Base-by-base conservation (phyloP, 2,888 invertebrate species). In the Cephus pulcher region DNA sequence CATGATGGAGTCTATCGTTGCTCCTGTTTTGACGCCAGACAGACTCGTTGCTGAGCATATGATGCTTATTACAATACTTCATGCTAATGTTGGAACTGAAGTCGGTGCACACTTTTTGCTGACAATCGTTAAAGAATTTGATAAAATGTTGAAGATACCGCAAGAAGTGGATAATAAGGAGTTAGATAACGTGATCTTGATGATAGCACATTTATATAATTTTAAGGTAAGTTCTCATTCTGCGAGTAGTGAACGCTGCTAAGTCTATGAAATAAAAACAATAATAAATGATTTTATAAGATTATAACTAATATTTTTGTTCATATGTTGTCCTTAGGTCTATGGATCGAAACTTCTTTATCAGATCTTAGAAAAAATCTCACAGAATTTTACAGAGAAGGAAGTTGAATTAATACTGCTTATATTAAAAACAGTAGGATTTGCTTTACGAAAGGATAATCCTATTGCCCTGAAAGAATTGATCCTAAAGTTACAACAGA, bases 21-120 rank as follows among this genome's bases (percentile, higher is more conserved):
- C 94, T 0, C 89, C 93, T 4, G 93, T 94, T 0, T 87, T 93
- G 34, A 93, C 95, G 2, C 96, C 97, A 0, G 96, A 96, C 85
- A 92, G 97, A 35, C 93, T 98, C 88, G 93, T 97, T 0, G 94
- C 96, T 32, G 98, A 99, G 86, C 96, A 98, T 88, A 95, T 96
- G 37, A 95, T 98, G 85, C 90, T 99, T 1, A 93, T 99, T 23
- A 94, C 97, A 0, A 94, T 97, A 81, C 91, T 98, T 40, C 98
- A 98, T 91, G 96, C 97, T 0, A 98, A 98, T 90, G 94, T 99
- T 69, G 98, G 97, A 23, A 95, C 95, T 4, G 98, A 99, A 94
- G 95, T 99, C 76, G 98, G 96, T 12, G 97, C 97, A 0, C 95
- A 96, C 91, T 97, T 98, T 90, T 92, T 98, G 12, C 96, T 98